Conservation (phyloP, 2,888 invertebrate genomes). For the Pollenia angustigena region DNA sequence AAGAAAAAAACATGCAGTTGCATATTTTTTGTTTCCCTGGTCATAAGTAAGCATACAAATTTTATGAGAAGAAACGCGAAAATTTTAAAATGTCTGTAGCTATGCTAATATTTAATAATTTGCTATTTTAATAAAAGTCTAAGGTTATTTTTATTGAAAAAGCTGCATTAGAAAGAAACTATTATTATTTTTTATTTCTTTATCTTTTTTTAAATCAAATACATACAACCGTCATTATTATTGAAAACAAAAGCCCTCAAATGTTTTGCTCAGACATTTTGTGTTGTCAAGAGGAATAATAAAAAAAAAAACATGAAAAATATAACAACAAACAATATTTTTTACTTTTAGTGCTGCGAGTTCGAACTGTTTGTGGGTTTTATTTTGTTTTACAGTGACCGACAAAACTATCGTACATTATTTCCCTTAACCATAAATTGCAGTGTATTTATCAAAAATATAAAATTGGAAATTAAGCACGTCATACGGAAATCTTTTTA, state of each 20-base stretch:
- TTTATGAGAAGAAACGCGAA: no score
- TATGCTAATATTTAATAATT: not conserved
- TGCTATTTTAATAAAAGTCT: no score
- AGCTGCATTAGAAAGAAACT: not conserved
- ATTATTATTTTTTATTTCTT: not conserved
- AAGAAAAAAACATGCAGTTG: no score
- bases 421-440: no score
- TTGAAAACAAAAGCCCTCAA: constrained; percentile 3
- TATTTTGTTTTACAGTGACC: not conserved
- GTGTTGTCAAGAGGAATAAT: constrained; percentile 27
- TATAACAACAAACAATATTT: not conserved
- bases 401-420: no score
- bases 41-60: no score
- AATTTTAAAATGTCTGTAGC: not conserved
- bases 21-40: no score
- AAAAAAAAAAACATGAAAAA: not conserved
- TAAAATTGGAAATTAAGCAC: no score
- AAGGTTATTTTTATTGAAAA: not conserved
- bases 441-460: no score
- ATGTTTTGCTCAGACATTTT: not conserved
- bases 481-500: no score
- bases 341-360: not conserved
- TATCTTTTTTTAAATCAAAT: not conserved
- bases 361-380: constrained; percentile 15
- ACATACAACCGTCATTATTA: not conserved